phyloP scores from a whole-genome alignment of 2,797 vertebrate genomes.

The Pangasius sanitwongsei region DNA sequence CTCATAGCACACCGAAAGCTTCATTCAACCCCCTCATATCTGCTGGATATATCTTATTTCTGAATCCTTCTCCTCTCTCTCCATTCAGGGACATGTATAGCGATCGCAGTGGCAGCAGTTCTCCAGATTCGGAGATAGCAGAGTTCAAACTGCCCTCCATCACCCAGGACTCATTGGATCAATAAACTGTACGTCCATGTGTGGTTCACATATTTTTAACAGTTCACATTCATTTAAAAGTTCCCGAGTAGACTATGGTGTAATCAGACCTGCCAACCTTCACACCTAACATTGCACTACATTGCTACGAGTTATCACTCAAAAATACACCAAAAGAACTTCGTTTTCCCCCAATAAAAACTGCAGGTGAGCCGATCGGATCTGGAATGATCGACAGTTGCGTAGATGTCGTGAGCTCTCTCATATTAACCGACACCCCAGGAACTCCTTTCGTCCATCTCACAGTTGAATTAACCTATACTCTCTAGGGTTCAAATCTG shows the following conservation, averaged over 20 bases:
- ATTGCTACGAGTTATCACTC: not conserved
- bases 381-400: not conserved
- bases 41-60: not conserved
- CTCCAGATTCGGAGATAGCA: conserved; percentile 84
- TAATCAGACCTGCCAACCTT: not conserved
- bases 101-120: conserved; percentile 86
- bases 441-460: not conserved
- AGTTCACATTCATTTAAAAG: not conserved
- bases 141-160: conserved; percentile 84
- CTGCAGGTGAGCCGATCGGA: not conserved
- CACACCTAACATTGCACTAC: not conserved
- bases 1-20: not conserved
- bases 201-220: not conserved
- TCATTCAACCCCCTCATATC: not conserved
- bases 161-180: conserved; percentile 59
- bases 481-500: too few species aligned
- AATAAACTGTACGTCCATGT: not conserved
- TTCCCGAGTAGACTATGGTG: not conserved
- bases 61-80: not conserved
- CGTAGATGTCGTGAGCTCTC: not conserved
- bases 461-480: not conserved
- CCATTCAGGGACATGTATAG: conserved; percentile 89
- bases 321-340: not conserved
- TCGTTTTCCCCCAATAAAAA: not conserved
- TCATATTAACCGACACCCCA: not conserved